These are phyloP conservation scores for Seriola dumerili DNA, from an alignment of 2,113 vertebrate genomes.

Conservation along the genomic window DNA sequence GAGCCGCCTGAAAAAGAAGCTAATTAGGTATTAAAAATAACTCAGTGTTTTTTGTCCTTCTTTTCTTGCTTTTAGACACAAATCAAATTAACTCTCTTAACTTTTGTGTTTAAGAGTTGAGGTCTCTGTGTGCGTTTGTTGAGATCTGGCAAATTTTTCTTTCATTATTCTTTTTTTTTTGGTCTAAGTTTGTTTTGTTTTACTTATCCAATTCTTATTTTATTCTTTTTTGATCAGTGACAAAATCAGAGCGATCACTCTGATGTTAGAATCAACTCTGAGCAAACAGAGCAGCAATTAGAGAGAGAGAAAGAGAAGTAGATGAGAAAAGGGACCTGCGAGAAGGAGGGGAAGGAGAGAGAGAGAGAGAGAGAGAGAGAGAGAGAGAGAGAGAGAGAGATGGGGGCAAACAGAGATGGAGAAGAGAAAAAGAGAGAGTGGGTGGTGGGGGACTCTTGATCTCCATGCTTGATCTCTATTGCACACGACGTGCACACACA, in stretches of 20 bases:
- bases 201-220: conserved; percentile 28
- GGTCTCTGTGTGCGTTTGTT: neutral
- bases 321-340: conserved; percentile 6
- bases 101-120: conserved; percentile 32
- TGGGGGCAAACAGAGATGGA: conserved; percentile 3
- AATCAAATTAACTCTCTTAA: conserved; percentile 55
- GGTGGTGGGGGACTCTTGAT: conserved; percentile 27
- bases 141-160: conserved; percentile 19
- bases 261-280: conserved; percentile 17
- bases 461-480: conserved; percentile 59
- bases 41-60: conserved; percentile 41
- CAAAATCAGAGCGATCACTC: conserved; percentile 26
- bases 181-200: conserved; percentile 51
- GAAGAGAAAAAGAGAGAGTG: conserved; percentile 33
- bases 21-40: conserved; percentile 76
- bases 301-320: conserved; percentile 20
- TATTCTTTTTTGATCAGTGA: conserved; percentile 66
- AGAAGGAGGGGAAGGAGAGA: conserved; percentile 16
- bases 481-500: conserved; percentile 30
- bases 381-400: conserved; percentile 22
- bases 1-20: conserved; percentile 66
- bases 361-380: neutral
- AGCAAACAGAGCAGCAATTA: conserved; percentile 54
- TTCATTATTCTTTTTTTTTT: conserved; percentile 13
- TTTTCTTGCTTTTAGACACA: conserved; percentile 42